Evolutionary conservation across 2,888 invertebrate genomes (phyloP).

Genomic region (Acronicta psi): DNA sequence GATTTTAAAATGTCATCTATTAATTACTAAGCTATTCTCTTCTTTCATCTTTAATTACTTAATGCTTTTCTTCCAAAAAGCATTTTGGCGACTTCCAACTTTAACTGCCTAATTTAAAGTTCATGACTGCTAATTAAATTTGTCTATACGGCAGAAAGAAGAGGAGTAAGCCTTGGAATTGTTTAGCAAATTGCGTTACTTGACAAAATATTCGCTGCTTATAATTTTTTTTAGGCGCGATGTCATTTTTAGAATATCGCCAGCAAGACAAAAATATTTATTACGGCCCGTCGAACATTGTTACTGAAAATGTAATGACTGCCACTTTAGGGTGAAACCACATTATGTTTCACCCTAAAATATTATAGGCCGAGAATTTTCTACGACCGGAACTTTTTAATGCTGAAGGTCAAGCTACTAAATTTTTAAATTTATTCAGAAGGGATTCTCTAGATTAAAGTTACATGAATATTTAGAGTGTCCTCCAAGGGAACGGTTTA

Average conservation of each 20-base stretch:
- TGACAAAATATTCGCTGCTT: conserved; percentile 52
- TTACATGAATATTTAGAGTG: conserved; percentile 31
- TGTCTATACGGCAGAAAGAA: conserved; percentile 21
- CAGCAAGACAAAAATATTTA: conserved; percentile 66
- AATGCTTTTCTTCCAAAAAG: neutral
- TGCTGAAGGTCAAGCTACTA: conserved; percentile 54
- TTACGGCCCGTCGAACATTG: conserved; percentile 60
- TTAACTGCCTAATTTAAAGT: conserved; percentile 3
- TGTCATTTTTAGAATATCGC: conserved; percentile 56
- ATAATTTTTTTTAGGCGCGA: conserved; percentile 62
- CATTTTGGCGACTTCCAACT: conserved; percentile 17
- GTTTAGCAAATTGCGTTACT: conserved; percentile 41
- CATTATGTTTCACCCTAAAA: too few species aligned
- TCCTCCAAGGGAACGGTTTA: conserved; percentile 21
- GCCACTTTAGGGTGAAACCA: conserved; percentile 61
- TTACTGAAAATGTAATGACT: conserved; percentile 63
- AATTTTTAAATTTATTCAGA: conserved; percentile 53
- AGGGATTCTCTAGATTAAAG: conserved; percentile 39
- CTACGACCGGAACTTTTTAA: conserved; percentile 54
- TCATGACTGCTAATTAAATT: conserved; percentile 22
- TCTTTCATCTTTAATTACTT: too few species aligned
- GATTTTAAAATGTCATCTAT: neutral
- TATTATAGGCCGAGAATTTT: conserved; percentile 55
- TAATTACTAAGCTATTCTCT: neutral
- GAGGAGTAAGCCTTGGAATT: conserved; percentile 26